Evolutionary conservation across 1,140 invertebrate genomes (phyloP).

Genomic region (Eufriesea mexicana): DNA sequence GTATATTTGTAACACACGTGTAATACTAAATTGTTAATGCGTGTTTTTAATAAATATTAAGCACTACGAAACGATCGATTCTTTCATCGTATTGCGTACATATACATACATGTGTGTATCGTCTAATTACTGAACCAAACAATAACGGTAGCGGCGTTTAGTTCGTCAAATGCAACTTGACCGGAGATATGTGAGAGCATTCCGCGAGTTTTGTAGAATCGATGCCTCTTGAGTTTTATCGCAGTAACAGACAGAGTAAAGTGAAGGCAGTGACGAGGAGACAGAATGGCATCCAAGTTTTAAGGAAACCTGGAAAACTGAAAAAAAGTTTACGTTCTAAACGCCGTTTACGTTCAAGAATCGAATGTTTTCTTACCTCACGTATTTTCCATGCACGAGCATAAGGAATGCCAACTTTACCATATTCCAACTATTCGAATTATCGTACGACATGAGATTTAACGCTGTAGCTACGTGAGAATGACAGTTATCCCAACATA

Average conservation of each 20-base stretch:
- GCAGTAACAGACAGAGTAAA: neutral
- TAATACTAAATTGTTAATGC: neutral
- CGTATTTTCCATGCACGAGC: conserved; percentile 91
- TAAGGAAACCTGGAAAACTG: conserved; percentile 89
- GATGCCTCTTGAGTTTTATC: neutral
- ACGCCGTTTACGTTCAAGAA: no score
- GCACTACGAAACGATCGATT: neutral
- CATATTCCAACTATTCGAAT: conserved; percentile 95
- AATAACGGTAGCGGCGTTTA: neutral
- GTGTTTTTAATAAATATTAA: conserved; percentile 27
- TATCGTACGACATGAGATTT: conserved; percentile 95
- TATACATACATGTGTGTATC: no score
- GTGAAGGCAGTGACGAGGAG: conserved; percentile 82
- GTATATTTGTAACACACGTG: conserved; percentile 26
- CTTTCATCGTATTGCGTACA: neutral
- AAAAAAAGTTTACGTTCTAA: conserved; percentile 71
- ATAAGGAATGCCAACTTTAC: conserved; percentile 92
- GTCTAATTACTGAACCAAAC: no score
- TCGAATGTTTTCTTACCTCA: conserved; percentile 84
- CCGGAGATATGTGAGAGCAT: neutral
- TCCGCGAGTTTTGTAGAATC: neutral
- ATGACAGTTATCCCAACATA: conserved; percentile 99
- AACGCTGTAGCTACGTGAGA: conserved; percentile 97
- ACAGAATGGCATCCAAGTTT: conserved; percentile 94
- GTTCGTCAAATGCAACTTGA: neutral